phyloP scores from a whole-genome alignment of 2,797 vertebrate species.

The Babyrousa celebensis region DNA sequence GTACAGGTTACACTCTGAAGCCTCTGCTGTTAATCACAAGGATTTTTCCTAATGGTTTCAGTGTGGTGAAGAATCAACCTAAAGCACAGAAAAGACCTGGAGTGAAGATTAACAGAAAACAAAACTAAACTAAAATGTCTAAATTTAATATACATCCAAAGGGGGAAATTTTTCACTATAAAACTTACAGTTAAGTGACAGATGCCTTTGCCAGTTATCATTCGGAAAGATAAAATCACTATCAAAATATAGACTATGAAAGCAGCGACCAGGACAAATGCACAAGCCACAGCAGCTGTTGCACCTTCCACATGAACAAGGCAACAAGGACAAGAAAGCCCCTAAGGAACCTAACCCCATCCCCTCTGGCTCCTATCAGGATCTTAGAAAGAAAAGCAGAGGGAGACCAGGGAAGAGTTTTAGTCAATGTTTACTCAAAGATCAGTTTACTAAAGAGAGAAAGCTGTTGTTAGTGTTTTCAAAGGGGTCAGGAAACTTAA shows the following conservation, averaged over 20 bases:
- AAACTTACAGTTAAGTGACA: conserved; percentile 76
- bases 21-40: conserved; percentile 92
- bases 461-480: conserved; percentile 14
- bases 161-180: conserved; percentile 77
- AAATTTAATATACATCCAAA: conserved; percentile 82
- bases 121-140: conserved; percentile 87
- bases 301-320: conserved; percentile 81
- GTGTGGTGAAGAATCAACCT: conserved; percentile 92
- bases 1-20: conserved; percentile 91
- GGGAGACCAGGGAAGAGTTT: conserved; percentile 9
- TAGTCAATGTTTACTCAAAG: conserved; percentile 44
- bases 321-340: conserved; percentile 74
- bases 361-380: not conserved
- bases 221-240: conserved; percentile 84
- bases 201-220: conserved; percentile 75
- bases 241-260: conserved; percentile 76
- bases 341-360: not conserved
- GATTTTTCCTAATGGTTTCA: conserved; percentile 92
- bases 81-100: conserved; percentile 92
- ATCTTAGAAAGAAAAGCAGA: conserved; percentile 27
- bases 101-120: conserved; percentile 91
- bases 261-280: conserved; percentile 82
- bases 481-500: conserved; percentile 67
- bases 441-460: conserved; percentile 46
- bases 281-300: conserved; percentile 84